Base-by-base conservation (phyloP, 2,113 vertebrate genomes). In the Cyanoderma ruficeps region DNA sequence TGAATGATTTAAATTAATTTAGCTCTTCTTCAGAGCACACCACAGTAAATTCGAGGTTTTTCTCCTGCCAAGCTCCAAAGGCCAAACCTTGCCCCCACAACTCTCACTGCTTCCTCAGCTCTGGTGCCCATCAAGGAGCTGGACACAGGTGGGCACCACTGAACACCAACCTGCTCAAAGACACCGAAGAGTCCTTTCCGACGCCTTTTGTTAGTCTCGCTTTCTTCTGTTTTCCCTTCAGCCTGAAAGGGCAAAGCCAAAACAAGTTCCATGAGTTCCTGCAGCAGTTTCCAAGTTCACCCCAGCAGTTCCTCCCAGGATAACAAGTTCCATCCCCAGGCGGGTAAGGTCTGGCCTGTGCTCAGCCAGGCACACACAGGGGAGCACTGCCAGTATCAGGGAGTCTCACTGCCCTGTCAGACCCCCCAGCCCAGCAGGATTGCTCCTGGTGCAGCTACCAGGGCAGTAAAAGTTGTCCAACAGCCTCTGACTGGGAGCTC, bases 161-260 rank as follows among this genome's bases (percentile, higher is more conserved):
- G 33, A 74, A 30, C 89, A 98, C 98, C 47, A 65, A 99, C 99
- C 99, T 99, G 98, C 46, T 99, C 98, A 65, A 98, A 96, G 95
- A 98, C 98, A 86, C 94, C 93, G 50, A 85, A 69, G 59, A 98
- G 90, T 65, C 98, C 98, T 90, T 97, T 99, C 60, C 99, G 97
- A 91, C 99, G 98, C 89, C 99, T 98, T 97, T 99, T 99, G 97
- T 98, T 98, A 79, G 98, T 97, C 78, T 99, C 99, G 1, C 97
- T 98, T 85, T 98, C 98, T 35, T 99, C 98, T 0, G 78, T 88
- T 81, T 98, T 99, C 94, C 98, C 98, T 83, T 99, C 99, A 94
- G 98, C 98, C 99, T 99, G 94, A 69, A 97, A 94, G 0, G 10
- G 41, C 18, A 89, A 88, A 95, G 68, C 12, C 81, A 93, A 94